Conservation (phyloP, 2,113 vertebrate genomes). For the Apodemus sylvaticus region DNA sequence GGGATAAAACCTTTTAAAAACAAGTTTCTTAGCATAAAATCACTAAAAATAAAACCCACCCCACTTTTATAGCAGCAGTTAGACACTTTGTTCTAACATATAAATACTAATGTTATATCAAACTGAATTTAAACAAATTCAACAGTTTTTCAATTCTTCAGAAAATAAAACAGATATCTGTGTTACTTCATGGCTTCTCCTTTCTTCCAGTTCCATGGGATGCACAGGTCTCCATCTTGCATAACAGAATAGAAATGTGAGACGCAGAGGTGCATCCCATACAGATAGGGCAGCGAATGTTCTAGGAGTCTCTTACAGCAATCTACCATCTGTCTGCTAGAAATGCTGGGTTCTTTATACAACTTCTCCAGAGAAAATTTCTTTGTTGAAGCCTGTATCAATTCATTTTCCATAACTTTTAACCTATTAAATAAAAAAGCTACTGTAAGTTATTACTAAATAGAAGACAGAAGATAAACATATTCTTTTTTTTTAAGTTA, state of each 20-base stretch:
- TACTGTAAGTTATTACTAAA: neutral
- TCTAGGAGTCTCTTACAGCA: slow-evolving; percentile 92
- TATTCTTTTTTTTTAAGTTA: no score
- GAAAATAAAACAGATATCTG: slow-evolving; percentile 69
- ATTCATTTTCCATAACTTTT: slow-evolving; percentile 87
- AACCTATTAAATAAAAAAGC: slow-evolving; percentile 84
- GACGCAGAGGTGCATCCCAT: slow-evolving; percentile 91
- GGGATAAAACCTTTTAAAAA: slow-evolving; percentile 43
- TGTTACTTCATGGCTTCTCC: slow-evolving; percentile 81
- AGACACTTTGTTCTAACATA: slow-evolving; percentile 59
- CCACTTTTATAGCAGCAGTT: slow-evolving; percentile 71
- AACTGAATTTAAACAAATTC: slow-evolving; percentile 80
- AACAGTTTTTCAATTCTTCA: slow-evolving; percentile 71
- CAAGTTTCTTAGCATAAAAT: slow-evolving; percentile 43
- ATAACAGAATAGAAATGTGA: slow-evolving; percentile 96
- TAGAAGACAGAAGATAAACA: neutral
- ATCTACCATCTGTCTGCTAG: slow-evolving; percentile 91
- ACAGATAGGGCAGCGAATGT: slow-evolving; percentile 85
- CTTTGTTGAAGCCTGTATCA: slow-evolving; percentile 85
- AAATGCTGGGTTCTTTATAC: slow-evolving; percentile 95
- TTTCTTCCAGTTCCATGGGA: slow-evolving; percentile 97
- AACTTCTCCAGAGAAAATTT: slow-evolving; percentile 89
- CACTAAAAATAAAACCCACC: neutral
- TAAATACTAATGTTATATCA: slow-evolving; percentile 72
- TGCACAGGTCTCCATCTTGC: slow-evolving; percentile 96